These are phyloP conservation scores for Pseudomyrmex flavicornis DNA, from an alignment of 1,140 invertebrate genomes.

Conservation along the genomic window DNA sequence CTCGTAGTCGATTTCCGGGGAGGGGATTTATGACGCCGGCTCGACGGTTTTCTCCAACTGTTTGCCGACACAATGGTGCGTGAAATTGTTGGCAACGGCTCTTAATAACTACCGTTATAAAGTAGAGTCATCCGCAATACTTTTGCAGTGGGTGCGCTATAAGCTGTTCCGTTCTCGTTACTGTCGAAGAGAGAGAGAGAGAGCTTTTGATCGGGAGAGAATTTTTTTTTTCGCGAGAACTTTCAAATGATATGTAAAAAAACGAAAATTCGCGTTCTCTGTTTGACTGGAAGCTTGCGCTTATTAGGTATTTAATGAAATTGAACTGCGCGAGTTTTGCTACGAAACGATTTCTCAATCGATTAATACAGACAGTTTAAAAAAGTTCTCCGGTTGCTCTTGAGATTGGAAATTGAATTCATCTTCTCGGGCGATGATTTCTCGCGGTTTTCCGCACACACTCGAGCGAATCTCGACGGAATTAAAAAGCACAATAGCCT, in stretches of 20 bases:
- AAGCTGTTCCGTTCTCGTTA: conserved; percentile 3
- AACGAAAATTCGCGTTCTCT: not conserved
- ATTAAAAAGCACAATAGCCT: conserved; percentile 30
- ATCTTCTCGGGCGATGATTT: conserved; percentile 8
- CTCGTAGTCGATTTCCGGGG: conserved; percentile 50
- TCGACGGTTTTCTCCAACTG: conserved; percentile 50
- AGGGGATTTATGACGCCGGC: conserved; percentile 7
- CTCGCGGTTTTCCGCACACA: not conserved
- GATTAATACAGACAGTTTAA: conserved; percentile 1
- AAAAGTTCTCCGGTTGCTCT: conserved; percentile 12
- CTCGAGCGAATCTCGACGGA: not conserved
- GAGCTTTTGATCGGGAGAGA: not conserved
- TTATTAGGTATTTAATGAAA: conserved; percentile 20
- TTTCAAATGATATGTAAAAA: not conserved
- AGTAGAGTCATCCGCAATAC: conserved; percentile 51
- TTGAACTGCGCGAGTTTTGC: not conserved
- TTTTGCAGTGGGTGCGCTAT: conserved; percentile 16
- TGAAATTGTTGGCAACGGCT: conserved; percentile 67
- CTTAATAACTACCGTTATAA: conserved; percentile 67
- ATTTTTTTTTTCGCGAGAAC: no score
- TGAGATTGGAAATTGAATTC: conserved; percentile 11
- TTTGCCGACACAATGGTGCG: conserved; percentile 62
- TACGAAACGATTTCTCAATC: not conserved
- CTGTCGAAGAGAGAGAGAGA: not conserved
- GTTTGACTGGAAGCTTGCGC: conserved; percentile 6